These are phyloP conservation scores for Noctua janthe DNA, from an alignment of 2,888 invertebrate species.

Conservation along the genomic window DNA sequence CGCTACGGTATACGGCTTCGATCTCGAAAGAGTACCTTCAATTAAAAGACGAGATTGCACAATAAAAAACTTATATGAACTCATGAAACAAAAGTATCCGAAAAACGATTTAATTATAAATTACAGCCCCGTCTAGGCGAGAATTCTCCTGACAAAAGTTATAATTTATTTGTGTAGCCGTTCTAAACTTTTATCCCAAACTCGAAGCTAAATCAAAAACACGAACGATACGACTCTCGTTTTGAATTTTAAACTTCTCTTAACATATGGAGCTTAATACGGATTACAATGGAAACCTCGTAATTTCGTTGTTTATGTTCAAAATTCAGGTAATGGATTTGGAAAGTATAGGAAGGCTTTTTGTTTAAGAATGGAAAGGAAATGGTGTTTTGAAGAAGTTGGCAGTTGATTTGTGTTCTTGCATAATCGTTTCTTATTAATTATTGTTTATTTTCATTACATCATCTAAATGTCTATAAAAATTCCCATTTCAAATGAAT, in stretches of 20 bases:
- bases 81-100: slow-evolving; percentile 14
- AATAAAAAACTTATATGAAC: not conserved
- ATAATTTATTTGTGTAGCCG: slow-evolving; percentile 68
- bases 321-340: slow-evolving; percentile 16
- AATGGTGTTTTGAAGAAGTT: not conserved
- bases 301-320: slow-evolving; percentile 43
- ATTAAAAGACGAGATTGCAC: no score
- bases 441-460: no score
- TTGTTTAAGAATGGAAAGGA: not conserved
- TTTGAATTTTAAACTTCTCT: slow-evolving; percentile 74
- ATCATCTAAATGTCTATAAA: no score
- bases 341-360: not conserved
- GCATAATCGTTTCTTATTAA: not conserved
- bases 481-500: no score
- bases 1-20: not conserved
- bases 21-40: not conserved
- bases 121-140: slow-evolving; percentile 7
- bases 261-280: slow-evolving; percentile 59
- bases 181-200: slow-evolving; percentile 66
- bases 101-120: slow-evolving; percentile 30
- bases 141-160: slow-evolving; percentile 51
- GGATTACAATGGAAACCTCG: slow-evolving; percentile 55
- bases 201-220: slow-evolving; percentile 69
- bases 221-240: slow-evolving; percentile 72
- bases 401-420: no score